Percentiles rank a stretch among this genome's conserved stretches.
phyloP scores from a whole-genome alignment of 1,140 invertebrate species.

The Idris sp. region DNA sequence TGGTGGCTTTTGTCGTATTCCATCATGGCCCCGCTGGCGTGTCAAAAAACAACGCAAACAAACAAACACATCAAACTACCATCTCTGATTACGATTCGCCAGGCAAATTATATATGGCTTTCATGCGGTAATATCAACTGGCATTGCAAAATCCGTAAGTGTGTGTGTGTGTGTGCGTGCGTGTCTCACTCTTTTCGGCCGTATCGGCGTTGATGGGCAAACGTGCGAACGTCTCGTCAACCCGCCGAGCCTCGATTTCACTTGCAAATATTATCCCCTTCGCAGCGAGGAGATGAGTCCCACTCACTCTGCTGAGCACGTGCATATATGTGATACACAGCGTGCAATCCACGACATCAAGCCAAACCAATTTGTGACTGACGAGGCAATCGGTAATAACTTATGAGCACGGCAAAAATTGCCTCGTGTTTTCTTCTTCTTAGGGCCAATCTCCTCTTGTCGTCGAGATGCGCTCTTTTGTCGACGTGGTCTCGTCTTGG shows the following conservation, averaged over 20 bases:
- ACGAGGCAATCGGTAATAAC: slow-evolving; percentile 77
- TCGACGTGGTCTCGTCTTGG: slow-evolving; percentile 35
- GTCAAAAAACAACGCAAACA: neutral
- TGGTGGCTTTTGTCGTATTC: slow-evolving; percentile 33
- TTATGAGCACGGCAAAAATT: slow-evolving; percentile 72
- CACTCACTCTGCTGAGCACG: slow-evolving; percentile 23
- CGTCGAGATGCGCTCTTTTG: slow-evolving; percentile 63
- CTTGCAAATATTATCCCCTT: slow-evolving; percentile 70
- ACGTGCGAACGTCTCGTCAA: slow-evolving; percentile 69
- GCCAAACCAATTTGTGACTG: slow-evolving; percentile 77
- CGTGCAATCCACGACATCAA: slow-evolving; percentile 15
- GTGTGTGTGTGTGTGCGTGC: slow-evolving; percentile 20
- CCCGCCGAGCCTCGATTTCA: slow-evolving; percentile 65
- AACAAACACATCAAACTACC: slow-evolving; percentile 11
- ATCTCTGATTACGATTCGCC: slow-evolving; percentile 15
- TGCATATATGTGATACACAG: slow-evolving; percentile 37
- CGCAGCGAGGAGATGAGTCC: slow-evolving; percentile 12
- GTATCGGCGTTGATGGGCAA: slow-evolving; percentile 39
- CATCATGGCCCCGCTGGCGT: neutral
- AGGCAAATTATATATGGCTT: slow-evolving; percentile 26
- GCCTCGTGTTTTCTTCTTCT: slow-evolving; percentile 75
- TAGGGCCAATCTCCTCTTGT: slow-evolving; percentile 74
- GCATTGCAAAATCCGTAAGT: slow-evolving; percentile 12
- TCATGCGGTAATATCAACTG: slow-evolving; percentile 20
- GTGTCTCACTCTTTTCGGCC: slow-evolving; percentile 19